Conservation (phyloP, 2,113 vertebrate genomes). For the Charina bottae region DNA sequence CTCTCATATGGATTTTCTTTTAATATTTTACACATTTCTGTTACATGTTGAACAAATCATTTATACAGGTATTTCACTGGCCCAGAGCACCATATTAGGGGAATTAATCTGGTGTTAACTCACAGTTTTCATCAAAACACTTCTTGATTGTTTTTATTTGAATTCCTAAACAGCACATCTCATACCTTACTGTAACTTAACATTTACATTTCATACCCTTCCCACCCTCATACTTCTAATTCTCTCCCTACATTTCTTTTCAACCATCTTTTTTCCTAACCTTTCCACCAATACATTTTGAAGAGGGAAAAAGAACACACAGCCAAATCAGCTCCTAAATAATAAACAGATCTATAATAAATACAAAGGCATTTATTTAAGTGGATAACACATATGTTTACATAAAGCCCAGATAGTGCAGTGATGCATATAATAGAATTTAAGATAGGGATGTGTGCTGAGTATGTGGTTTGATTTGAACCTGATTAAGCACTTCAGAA, state of each 20-base stretch:
- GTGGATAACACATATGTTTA: background rate
- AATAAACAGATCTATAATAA: background rate
- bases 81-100: conserved; percentile 9
- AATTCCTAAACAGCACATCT: conserved; percentile 22
- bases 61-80: conserved; percentile 18
- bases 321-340: background rate
- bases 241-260: background rate
- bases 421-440: background rate
- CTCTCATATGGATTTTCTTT: background rate
- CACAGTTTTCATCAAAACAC: conserved; percentile 10
- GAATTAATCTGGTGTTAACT: conserved; percentile 11
- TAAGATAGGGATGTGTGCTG: background rate
- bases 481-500: background rate
- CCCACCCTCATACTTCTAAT: background rate
- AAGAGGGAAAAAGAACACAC: background rate
- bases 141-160: conserved; percentile 20
- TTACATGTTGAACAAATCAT: conserved; percentile 20
- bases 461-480: background rate
- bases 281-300: background rate
- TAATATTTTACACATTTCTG: conserved; percentile 17
- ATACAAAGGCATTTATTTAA: background rate
- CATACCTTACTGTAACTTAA: background rate
- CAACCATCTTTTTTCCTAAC: background rate
- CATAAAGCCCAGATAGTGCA: background rate
- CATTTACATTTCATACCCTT: background rate